These are phyloP conservation scores for Nycticryphes semicollaris DNA, from an alignment of 2,113 vertebrate species.

Conservation along the genomic window DNA sequence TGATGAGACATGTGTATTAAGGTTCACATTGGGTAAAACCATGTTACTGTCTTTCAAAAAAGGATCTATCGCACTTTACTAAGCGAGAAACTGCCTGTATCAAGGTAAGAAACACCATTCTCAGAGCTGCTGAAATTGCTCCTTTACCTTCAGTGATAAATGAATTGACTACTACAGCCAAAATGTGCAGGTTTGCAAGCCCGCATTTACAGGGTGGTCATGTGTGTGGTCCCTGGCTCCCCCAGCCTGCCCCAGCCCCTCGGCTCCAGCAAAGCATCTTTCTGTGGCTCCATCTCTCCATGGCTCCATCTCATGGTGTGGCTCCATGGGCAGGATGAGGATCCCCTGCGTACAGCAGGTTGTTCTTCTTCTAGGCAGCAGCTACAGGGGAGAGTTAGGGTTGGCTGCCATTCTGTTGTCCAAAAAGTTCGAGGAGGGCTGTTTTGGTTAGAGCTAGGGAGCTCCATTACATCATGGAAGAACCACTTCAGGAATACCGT, in stretches of 20 bases:
- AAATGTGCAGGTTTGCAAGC: not conserved
- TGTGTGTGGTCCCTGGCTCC: fast-evolving
- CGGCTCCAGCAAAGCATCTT: not conserved
- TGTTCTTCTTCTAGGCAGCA: not conserved
- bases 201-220: too few relatives aligned
- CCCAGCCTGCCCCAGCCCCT: not conserved
- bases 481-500: not conserved
- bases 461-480: not conserved
- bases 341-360: not conserved
- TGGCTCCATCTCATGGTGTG: not conserved
- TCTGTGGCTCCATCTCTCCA: not conserved
- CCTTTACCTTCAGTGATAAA: not conserved
- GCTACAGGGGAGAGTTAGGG: not conserved
- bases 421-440: not conserved
- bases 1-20: not conserved
- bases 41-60: not conserved
- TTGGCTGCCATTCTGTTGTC: not conserved
- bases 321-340: fast-evolving
- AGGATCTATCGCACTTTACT: not conserved
- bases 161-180: not conserved
- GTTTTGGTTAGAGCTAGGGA: not conserved
- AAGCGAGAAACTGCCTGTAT: not conserved
- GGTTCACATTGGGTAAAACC: fast-evolving
- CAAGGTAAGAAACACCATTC: not conserved
- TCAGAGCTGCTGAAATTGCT: not conserved